A percentile compares a stretch with the other conserved stretches of the same genome.
Evolutionary conservation across 1,140 invertebrate species (phyloP).

Genomic region (Aphidius ervi): DNA sequence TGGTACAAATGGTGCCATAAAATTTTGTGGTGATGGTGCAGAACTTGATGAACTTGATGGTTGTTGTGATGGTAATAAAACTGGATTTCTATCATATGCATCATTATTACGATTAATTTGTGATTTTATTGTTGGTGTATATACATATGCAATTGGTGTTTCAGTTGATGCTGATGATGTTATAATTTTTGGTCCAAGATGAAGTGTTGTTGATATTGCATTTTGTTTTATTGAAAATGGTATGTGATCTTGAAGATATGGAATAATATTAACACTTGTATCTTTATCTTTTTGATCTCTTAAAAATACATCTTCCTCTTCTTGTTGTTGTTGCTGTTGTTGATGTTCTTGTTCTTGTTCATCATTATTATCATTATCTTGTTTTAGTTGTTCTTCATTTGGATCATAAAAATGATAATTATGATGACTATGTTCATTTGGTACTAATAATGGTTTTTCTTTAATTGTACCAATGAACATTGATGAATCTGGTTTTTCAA

Average conservation of each 20-base stretch:
- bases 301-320: constrained; percentile 11
- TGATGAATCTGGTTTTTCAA: constrained; percentile 55
- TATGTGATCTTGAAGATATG: constrained; percentile 54
- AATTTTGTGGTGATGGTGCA: constrained; percentile 55
- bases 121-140: constrained; percentile 42
- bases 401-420: background rate
- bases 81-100: constrained; percentile 29
- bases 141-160: constrained; percentile 48
- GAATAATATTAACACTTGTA: constrained; percentile 48
- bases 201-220: constrained; percentile 45
- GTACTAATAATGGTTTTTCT: constrained; percentile 46
- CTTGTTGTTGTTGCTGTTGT: background rate
- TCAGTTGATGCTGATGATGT: constrained; percentile 22
- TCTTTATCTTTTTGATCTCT: constrained; percentile 22
- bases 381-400: no score
- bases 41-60: constrained; percentile 50
- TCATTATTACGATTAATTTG: constrained; percentile 28
- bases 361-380: no score
- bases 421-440: constrained; percentile 37
- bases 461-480: constrained; percentile 32
- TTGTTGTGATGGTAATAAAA: constrained; percentile 46
- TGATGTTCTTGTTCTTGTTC: no score
- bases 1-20: constrained; percentile 68
- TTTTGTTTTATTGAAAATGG: constrained; percentile 50
- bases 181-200: constrained; percentile 21